phyloP scores from a whole-genome alignment of 2,113 vertebrate genomes.

The Pandion haliaetus region DNA sequence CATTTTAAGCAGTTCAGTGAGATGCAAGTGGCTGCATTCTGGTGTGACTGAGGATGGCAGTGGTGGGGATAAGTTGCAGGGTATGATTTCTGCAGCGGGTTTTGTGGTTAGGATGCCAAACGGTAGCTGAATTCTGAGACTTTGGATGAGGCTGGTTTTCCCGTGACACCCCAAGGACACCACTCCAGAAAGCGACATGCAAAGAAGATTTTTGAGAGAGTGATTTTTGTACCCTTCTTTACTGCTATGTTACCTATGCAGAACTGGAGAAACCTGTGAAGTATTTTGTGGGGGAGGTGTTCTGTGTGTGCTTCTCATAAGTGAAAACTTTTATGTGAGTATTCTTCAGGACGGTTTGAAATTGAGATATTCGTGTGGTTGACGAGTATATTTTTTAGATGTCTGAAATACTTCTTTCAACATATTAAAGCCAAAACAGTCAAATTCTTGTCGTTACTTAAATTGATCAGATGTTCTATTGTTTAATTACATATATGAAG shows the following conservation, averaged over 20 bases:
- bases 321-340: neutral
- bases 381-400: neutral
- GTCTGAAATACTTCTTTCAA: neutral
- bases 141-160: neutral
- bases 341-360: neutral
- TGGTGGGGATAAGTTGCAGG: neutral
- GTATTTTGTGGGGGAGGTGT: neutral
- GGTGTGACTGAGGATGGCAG: neutral
- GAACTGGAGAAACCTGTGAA: neutral
- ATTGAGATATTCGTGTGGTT: neutral
- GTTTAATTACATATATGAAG: neutral
- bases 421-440: neutral
- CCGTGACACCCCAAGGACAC: neutral
- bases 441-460: neutral
- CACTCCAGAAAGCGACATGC: neutral
- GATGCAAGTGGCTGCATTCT: neutral
- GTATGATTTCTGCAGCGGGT: too few relatives aligned
- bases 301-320: neutral
- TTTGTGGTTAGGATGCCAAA: neutral
- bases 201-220: neutral
- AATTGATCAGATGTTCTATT: neutral
- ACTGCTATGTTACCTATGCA: neutral
- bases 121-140: accelerated
- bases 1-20: neutral
- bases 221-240: neutral